These are phyloP conservation scores for Corythaixoides concolor DNA, from an alignment of 2,113 vertebrate species.

Conservation along the genomic window DNA sequence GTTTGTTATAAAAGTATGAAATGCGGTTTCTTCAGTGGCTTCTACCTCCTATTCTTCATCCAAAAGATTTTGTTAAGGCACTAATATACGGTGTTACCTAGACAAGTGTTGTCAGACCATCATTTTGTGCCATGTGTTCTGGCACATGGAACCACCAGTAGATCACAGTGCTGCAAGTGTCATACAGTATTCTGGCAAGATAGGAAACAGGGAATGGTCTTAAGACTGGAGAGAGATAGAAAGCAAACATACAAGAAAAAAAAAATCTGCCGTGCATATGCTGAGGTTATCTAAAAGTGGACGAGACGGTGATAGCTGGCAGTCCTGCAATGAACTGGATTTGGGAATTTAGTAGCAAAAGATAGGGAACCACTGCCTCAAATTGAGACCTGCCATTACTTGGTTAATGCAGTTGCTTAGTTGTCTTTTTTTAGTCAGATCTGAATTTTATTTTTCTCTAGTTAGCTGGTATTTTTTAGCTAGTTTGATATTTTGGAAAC, in stretches of 20 bases:
- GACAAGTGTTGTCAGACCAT: background rate
- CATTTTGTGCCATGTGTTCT: background rate
- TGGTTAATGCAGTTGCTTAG: background rate
- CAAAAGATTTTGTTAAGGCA: background rate
- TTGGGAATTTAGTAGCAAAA: background rate
- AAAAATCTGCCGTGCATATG: background rate
- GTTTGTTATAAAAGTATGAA: background rate
- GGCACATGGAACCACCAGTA: background rate
- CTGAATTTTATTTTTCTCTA: background rate
- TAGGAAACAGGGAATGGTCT: background rate
- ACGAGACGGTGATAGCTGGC: background rate
- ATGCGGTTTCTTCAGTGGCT: background rate
- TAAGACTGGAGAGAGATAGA: background rate
- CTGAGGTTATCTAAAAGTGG: background rate
- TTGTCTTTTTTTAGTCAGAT: background rate
- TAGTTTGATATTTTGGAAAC: conserved; percentile 22
- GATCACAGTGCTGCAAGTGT: background rate
- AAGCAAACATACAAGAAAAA: background rate
- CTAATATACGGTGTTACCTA: background rate
- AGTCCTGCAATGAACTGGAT: background rate
- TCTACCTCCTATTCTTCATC: background rate
- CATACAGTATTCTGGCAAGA: background rate
- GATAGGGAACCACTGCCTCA: background rate
- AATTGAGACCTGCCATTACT: conserved; percentile 23
- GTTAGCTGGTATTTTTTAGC: conserved; percentile 51